Evolutionary conservation across 2,113 vertebrate species (phyloP).

Genomic region (Takifugu flavidus): DNA sequence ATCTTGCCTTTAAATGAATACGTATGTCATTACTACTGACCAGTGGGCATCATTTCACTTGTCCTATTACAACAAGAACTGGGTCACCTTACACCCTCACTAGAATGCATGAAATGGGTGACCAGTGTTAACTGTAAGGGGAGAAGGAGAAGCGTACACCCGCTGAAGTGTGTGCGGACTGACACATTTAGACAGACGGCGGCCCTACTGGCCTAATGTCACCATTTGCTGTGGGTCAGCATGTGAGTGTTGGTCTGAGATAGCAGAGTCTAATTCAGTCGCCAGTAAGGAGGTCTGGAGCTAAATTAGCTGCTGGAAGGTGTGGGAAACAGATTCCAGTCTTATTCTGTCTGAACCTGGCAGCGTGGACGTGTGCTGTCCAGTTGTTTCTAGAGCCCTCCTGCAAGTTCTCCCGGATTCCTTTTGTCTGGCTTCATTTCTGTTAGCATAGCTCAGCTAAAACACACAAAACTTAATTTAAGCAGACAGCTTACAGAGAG

Average conservation of each 20-base stretch:
- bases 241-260: slow-evolving; percentile 46
- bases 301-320: slow-evolving; percentile 54
- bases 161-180: no score
- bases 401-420: slow-evolving; percentile 3
- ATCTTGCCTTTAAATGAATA: no score
- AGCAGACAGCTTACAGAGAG: no score
- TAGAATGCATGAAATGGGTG: no score
- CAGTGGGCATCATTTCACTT: no score
- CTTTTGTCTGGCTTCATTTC: not conserved
- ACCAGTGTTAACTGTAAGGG: not conserved
- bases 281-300: slow-evolving; percentile 46
- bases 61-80: no score
- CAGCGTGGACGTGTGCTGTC: slow-evolving; percentile 22
- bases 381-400: slow-evolving; percentile 39
- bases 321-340: slow-evolving; percentile 75
- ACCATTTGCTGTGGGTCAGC: slow-evolving; percentile 48
- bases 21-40: no score
- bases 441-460: no score
- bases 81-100: no score
- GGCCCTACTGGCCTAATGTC: slow-evolving; percentile 36
- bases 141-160: not conserved
- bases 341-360: slow-evolving; percentile 65
- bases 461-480: no score
- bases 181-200: not conserved
- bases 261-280: slow-evolving; percentile 67